Evolutionary conservation across 2,888 invertebrate species (phyloP).

Genomic region (Epinotia brunnichana): DNA sequence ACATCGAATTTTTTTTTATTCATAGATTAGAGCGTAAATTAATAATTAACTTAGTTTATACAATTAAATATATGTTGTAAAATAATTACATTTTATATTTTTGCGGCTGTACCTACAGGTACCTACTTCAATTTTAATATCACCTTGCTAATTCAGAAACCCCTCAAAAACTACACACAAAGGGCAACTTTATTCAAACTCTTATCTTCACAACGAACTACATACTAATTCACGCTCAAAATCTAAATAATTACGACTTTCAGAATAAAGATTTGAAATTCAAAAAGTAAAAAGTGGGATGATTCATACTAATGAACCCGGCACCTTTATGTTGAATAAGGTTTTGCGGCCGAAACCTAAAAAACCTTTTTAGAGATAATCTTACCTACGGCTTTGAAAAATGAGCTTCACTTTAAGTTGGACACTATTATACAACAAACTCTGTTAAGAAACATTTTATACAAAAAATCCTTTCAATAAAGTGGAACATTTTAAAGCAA

Average conservation of each 20-base stretch:
- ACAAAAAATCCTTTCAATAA: not conserved
- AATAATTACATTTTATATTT: too few relatives aligned
- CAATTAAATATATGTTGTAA: not conserved
- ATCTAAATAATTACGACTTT: not conserved
- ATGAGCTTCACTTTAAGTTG: not conserved
- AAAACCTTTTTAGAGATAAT: conserved; percentile 30
- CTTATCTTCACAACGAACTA: too few relatives aligned
- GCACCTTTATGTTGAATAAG: conserved; percentile 31
- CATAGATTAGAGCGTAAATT: not conserved
- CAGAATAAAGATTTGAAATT: conserved; percentile 20
- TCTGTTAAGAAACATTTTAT: not conserved
- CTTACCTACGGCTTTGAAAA: conserved; percentile 14
- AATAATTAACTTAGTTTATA: not conserved
- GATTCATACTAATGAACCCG: conserved; percentile 34
- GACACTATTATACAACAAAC: conserved; percentile 3
- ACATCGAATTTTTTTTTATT: conserved; percentile 33
- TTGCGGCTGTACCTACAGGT: too few relatives aligned
- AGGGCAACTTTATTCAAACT: too few relatives aligned
- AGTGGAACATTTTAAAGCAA: not conserved
- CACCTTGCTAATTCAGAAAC: not conserved
- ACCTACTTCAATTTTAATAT: not conserved
- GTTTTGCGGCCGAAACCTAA: conserved; percentile 24
- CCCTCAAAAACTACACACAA: not conserved
- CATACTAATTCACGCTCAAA: too few relatives aligned
- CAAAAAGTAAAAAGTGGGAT: conserved; percentile 33